Base-by-base conservation (phyloP, 2,888 invertebrate genomes). In the Theodoxus fluviatilis region DNA sequence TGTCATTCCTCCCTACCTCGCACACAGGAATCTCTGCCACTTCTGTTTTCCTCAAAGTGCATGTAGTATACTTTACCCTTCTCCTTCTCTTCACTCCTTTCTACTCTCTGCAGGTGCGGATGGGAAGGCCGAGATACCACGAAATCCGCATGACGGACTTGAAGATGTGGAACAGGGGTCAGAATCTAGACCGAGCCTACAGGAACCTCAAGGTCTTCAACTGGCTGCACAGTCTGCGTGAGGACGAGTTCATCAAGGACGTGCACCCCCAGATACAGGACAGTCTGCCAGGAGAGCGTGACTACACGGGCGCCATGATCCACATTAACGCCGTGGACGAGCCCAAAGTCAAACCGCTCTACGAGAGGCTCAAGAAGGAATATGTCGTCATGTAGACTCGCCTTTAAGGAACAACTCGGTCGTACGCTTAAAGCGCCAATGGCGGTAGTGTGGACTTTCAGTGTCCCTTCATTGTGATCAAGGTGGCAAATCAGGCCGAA, bases 171-270 rank as follows among this genome's bases (percentile, higher is more conserved):
- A 76, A 81, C 71, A 72, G 73, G 33, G 80, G 80, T 12, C 77
- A 79, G n/a, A 22, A 52, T 12, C 71, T 83, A n/a, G 76, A 80
- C 67, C 71, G 80, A 28, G 71, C 80, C 18, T 80, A 83, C 65
- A 88, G 94, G n/a, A 95, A 96, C 87, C 94, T 95, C 92, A 94
- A 95, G 93, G 95, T 95, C 71, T 95, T 95, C 88, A 95, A 95
- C 87, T 96, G 95, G 95, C 90, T 96, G 1, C 94, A 95, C 85
- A 94, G 94, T 1, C 89, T 95, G 28, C 94, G 94, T 83, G 94
- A 94, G 69, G 80, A 77, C 18, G 76, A 80, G n/a, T 85, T 85
- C 68, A 79, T 77, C 18, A 69, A 72, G 15, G 69, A 74, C 67
- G 69, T 73, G n/a, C 74, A 75, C 59, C 72, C 75, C 3, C 74